phyloP scores from a whole-genome alignment of 2,888 invertebrate genomes.

The Cacoxenus indagator region DNA sequence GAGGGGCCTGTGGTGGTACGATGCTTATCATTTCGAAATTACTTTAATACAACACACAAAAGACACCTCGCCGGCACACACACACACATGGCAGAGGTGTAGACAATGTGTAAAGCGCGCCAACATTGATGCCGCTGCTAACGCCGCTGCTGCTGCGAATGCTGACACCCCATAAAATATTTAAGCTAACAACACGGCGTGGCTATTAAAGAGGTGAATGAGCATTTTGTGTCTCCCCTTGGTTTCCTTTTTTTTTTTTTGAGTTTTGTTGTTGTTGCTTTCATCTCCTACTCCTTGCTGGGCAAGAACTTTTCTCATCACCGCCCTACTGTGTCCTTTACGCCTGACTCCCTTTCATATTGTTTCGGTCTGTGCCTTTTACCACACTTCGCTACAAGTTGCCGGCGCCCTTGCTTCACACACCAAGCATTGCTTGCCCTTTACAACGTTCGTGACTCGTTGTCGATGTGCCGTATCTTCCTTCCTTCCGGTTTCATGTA shows the following conservation, averaged over 20 bases:
- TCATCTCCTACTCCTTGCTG: no score
- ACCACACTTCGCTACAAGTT: conserved; percentile 24
- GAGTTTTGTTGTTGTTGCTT: neutral
- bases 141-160: conserved; percentile 33
- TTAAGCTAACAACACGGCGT: conserved; percentile 55
- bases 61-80: conserved; percentile 46
- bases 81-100: neutral
- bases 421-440: conserved; percentile 18
- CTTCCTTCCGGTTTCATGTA: conserved; percentile 62
- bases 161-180: conserved; percentile 66
- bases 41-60: conserved; percentile 59
- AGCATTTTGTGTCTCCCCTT: conserved; percentile 28
- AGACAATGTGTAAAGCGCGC: conserved; percentile 44
- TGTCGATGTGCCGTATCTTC: conserved; percentile 44
- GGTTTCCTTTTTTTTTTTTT: neutral
- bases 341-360: neutral
- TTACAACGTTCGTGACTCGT: conserved; percentile 25
- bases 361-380: neutral
- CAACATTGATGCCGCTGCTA: conserved; percentile 44
- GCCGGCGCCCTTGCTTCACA: conserved; percentile 28
- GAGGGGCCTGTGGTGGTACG: conserved; percentile 19
- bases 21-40: conserved; percentile 65
- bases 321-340: neutral
- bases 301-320: no score
- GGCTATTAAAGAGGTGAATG: conserved; percentile 53